Evolutionary conservation across 2,888 invertebrate genomes (phyloP), one percentile per base, ranked within the genome.

Genomic region (Tribolium freemani): DNA sequence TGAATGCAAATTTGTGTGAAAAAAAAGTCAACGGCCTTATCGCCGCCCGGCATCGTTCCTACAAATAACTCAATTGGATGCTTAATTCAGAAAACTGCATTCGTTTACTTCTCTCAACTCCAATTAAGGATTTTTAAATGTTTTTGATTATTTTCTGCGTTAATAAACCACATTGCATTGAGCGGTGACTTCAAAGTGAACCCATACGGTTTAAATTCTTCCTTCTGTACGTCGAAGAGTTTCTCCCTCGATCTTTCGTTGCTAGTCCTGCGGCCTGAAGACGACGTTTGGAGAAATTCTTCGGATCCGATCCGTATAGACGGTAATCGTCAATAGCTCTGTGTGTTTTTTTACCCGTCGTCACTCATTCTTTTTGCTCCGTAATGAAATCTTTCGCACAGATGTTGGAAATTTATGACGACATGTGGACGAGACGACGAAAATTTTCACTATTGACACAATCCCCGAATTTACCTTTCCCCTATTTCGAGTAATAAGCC

Each of bases 111-210:
- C 81, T 79, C 78, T 77, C 80, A 80, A 82, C 78, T 79, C 79
- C 82, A 83, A 83, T 83, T 83, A 83, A 80, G 78, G 78, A 80
- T 81, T 82, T 82, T 82, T 81, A 81, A 81, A 81, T 78, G 81
- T 81, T 81, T 82, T 82, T 80, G 80, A 81, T 81, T 81, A 82
- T 81, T 82, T 81, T 79, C 79, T 76, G 80, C 79, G 76, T 82
- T 80, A 82, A 81, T 81, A 81, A 81, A 81, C 81, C 80, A 78
- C 80, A 78, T 76, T 79, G 77, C 79, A 78, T 80, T 75, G 75
- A 75, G 78, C 81, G 81, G 78, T 71, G 75, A 78, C 76, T 78
- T 80, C 81, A 82, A 82, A 81, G 78, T 61, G 64, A 70, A 50
- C 70, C 48, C 71, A 66, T 61, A 74, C 71, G 53, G 6, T 54